Conservation (phyloP, 2,113 vertebrate species). For the Dascyllus trimaculatus region DNA sequence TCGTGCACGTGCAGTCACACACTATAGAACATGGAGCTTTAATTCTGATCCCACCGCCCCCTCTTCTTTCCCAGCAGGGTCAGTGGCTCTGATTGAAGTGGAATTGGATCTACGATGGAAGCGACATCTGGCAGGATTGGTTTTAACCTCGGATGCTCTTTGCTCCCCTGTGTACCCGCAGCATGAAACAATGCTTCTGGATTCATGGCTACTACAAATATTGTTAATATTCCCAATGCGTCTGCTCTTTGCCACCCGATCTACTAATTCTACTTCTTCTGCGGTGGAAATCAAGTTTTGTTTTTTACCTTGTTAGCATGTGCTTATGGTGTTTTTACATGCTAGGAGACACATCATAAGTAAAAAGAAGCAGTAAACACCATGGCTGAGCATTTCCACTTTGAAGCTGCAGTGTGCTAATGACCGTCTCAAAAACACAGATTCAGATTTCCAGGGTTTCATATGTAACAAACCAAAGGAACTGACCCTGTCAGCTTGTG, state of each 20-base stretch:
- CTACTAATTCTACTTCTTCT: no score
- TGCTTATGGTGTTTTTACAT: no score
- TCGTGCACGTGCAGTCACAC: conserved; percentile 1
- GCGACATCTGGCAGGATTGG: conserved; percentile 64
- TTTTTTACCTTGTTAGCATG: no score
- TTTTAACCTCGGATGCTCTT: conserved; percentile 42
- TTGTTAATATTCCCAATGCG: background rate
- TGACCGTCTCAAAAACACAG: no score
- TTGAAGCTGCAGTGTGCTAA: no score
- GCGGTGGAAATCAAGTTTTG: no score
- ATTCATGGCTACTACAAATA: conserved; percentile 3
- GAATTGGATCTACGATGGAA: conserved; percentile 48
- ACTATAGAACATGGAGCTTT: background rate
- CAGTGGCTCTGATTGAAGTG: conserved; percentile 45
- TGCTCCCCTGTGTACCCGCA: background rate
- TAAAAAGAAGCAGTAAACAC: no score
- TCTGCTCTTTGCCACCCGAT: background rate
- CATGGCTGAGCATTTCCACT: no score
- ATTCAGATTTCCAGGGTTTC: no score
- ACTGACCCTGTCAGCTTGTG: no score
- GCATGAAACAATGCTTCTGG: conserved; percentile 4
- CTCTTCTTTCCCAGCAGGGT: conserved; percentile 38
- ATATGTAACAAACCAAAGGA: no score
- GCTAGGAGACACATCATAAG: no score
- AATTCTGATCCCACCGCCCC: conserved; percentile 3